These are phyloP conservation scores for Taurulus bubalis DNA, from an alignment of 2,113 vertebrate species.

Conservation along the genomic window DNA sequence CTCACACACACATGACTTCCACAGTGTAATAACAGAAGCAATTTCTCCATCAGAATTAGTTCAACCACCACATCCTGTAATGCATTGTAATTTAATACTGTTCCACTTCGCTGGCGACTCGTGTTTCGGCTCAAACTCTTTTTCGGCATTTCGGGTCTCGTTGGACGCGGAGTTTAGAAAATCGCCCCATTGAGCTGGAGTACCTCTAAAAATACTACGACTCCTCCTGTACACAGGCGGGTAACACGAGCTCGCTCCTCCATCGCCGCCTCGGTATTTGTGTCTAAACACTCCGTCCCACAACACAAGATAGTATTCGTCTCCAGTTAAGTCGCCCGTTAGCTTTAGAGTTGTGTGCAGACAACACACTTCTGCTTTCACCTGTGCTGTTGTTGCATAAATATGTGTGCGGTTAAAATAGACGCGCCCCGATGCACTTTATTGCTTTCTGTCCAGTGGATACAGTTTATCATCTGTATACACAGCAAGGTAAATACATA, in stretches of 20 bases:
- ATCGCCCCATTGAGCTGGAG: conserved; percentile 44
- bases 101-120: conserved; percentile 51
- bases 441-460: background rate
- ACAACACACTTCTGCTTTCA: conserved; percentile 50
- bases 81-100: conserved; percentile 69
- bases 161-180: conserved; percentile 45
- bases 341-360: conserved; percentile 50
- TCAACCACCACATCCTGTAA: conserved; percentile 67
- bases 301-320: conserved; percentile 49
- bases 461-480: conserved; percentile 11
- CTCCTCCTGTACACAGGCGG: conserved; percentile 9
- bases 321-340: conserved; percentile 40
- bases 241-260: conserved; percentile 15
- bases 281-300: conserved; percentile 59
- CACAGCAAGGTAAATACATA: background rate
- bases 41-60: conserved; percentile 68
- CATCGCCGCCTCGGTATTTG: conserved; percentile 50
- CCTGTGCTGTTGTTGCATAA: conserved; percentile 52
- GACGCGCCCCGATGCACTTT: conserved; percentile 23
- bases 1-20: background rate
- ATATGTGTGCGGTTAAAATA: conserved; percentile 22
- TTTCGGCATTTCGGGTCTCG: conserved; percentile 35
- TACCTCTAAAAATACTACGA: conserved; percentile 37
- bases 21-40: conserved; percentile 58
- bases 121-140: conserved; percentile 16